Evolutionary conservation across 2,113 vertebrate species (phyloP), one percentile per base, ranked within the genome.

Genomic region (Lontra canadensis): DNA sequence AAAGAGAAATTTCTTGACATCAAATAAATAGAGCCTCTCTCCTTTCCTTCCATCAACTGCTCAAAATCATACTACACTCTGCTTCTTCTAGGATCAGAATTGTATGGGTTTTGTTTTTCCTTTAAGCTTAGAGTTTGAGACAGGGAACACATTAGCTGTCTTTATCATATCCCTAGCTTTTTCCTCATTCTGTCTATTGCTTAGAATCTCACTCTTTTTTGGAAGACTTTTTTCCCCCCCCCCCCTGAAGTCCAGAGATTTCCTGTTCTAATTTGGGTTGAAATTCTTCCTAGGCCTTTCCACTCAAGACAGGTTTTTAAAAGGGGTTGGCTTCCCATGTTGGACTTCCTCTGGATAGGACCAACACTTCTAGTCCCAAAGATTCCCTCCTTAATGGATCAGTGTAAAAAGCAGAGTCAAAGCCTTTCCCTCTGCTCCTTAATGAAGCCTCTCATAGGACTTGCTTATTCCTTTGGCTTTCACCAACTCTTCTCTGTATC

Each of bases 221-320:
- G 10, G 44, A 83, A 71, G 65, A 69, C 26, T 25, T 63, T 85
- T 10, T 67, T 34, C n/a, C n/a, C n/a, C 14, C 49, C 52, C 52
- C 15, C 49, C 52, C 52, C 81, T 81, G 67, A 31, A 94, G 47
- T 69, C 26, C 61, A 96, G 71, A 92, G 39, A 57, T 47, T 63
- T 95, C 49, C 36, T 96, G 4, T 89, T 83, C 23, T 86, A 92
- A 85, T 89, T 84, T 90, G 21, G 55, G 42, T 3, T 96, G 23
- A 92, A 90, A 90, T 93, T 88, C 21, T 88, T 69, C 4, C 25
- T 31, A 49, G 20, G 31, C 31, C 31, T 88, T n/a, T 69, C 18
- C 63, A 67, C 14, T 67, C 17, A 89, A 89, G 65, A 80, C 17
- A 76, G 1, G 1, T 86, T 97, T 97, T 97, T 86, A 15, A 15